phyloP scores from a whole-genome alignment of 2,888 invertebrate species.

The Ommatoiulus sabulosus region DNA sequence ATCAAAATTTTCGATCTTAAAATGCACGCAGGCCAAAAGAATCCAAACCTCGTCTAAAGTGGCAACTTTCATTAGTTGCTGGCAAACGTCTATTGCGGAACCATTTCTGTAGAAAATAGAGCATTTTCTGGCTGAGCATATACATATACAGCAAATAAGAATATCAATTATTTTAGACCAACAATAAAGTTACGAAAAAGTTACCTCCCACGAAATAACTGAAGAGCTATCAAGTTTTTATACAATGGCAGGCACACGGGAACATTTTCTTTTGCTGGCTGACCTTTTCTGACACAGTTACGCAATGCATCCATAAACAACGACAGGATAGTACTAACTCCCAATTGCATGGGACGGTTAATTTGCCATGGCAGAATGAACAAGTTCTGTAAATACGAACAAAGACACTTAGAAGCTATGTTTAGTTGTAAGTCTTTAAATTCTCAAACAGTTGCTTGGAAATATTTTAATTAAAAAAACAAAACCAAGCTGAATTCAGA shows the following conservation, averaged over 20 bases:
- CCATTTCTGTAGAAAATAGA: not conserved
- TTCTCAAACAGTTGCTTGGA: not conserved
- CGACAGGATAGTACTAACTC: not conserved
- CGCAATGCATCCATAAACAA: conserved; percentile 52
- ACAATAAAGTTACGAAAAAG: not conserved
- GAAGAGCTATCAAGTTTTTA: conserved; percentile 57
- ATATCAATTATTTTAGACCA: not conserved
- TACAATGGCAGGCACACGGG: conserved; percentile 56
- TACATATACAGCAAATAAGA: not conserved
- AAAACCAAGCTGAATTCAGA: not conserved
- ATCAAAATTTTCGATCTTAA: conserved; percentile 53
- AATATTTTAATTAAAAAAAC: conserved; percentile 25
- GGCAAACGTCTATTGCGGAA: conserved; percentile 54
- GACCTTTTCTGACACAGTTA: conserved; percentile 50
- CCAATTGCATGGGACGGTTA: not conserved
- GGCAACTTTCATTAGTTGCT: conserved; percentile 51
- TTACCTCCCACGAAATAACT: conserved; percentile 52
- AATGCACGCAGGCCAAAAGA: conserved; percentile 50
- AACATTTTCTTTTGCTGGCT: conserved; percentile 50
- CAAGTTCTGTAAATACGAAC: conserved; percentile 27
- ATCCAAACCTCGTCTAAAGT: conserved; percentile 57
- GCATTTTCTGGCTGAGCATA: not conserved
- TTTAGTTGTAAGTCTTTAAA: not conserved
- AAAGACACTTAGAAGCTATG: not conserved
- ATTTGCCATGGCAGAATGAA: conserved; percentile 57